Evolutionary conservation across 2,888 invertebrate species (phyloP), one percentile per base, ranked within the genome.

Genomic region (Orgyia antiqua): DNA sequence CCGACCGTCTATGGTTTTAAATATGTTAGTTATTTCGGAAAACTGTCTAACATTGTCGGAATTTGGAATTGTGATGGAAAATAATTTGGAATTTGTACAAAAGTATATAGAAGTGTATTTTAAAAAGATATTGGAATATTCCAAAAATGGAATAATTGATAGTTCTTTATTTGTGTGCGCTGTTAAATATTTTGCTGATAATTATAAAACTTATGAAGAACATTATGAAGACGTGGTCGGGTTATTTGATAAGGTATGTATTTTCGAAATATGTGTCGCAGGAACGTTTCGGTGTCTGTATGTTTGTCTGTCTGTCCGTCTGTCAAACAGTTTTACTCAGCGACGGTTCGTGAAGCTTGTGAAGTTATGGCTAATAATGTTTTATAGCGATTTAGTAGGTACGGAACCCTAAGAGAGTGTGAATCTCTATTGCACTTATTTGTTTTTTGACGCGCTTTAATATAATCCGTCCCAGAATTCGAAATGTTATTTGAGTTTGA

Each of bases 221-320:
- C 24, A 38, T 7, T 51, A 46, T 27, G 35, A 44, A 1, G 33
- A 27, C 20, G 21, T 71, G 0, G 13, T 70, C 33, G 58, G 59
- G 3, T 27, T 72, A 2, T 48, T 74, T 3, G 52, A 72, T 21
- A 24, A 45, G 54, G 77, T 78, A 42, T 55, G 60, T 49, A 25
- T 10, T 31, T 24, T 11, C 7, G 17, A 4, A 15, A 6, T n/a
- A 9, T 20, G 9, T 20, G n/a, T n/a, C n/a, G n/a, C n/a, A n/a
- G n/a, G n/a, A n/a, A n/a, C n/a, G n/a, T n/a, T n/a, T n/a, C n/a
- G n/a, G n/a, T n/a, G n/a, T n/a, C n/a, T n/a, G n/a, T n/a, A n/a
- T n/a, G n/a, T n/a, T n/a, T n/a, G n/a, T n/a, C n/a, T n/a, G n/a
- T n/a, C n/a, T n/a, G n/a, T n/a, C n/a, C n/a, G n/a, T n/a, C n/a